Evolutionary conservation across 1,140 invertebrate genomes (phyloP), one percentile per base, ranked within the genome.

Genomic region (Temnothorax curvispinosus): DNA sequence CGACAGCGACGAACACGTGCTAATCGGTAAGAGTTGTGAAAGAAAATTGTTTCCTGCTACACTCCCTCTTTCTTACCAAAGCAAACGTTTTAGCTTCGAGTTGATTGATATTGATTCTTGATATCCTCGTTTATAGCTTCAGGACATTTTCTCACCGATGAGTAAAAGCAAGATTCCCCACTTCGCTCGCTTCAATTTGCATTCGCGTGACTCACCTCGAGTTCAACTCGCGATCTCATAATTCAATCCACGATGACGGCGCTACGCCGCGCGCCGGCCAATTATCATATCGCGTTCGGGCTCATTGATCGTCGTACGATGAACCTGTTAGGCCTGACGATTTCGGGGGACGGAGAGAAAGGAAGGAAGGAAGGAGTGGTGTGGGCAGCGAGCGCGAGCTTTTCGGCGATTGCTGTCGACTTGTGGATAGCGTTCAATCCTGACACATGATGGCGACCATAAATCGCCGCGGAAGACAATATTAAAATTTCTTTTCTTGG

Each of bases 401-500:
- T 77, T 71, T 85, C 60, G 60, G 60, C 32, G 35, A 77, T 50
- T 65, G 77, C 21, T 64, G 44, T 80, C 58, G 54, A 65, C 67
- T 87, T 75, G 54, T 69, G 65, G 60, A 81, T 86, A 62, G 35
- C 50, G 50, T 15, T 78, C 86, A 77, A 88, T 84, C 77, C 71
- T 75, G 56, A 8, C 11, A 27, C 38, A 72, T 41, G 35, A 86
- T 27, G 65, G 32, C 18, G 54, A 78, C 27, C 90, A 87, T 91
- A 91, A 91, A 90, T 91, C 71, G 64, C 38, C 15, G 9, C 9
- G 60, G 44, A 54, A 50, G 58, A 87, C 67, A 88, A 89, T 91
- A 91, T 91, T 91, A 89, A 91, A 91, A 91, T 85, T 80, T 82
- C 62, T 74, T 72, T 81, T 85, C 54, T 87, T 81, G 47, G 15